Base-by-base conservation (phyloP, 2,888 invertebrate genomes). In the Limnephilus marmoratus region DNA sequence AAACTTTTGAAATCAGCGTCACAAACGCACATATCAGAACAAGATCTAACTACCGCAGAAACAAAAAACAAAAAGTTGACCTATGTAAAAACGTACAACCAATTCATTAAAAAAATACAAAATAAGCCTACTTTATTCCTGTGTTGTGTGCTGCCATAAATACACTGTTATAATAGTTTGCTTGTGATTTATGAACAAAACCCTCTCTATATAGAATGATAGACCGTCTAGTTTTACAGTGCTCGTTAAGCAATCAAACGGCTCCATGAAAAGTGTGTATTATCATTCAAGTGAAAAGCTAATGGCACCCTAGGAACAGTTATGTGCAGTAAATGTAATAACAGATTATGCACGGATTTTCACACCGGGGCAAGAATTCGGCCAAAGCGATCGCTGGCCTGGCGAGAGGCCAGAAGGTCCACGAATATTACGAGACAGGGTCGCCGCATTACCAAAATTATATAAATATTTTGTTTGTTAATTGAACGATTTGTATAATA, bases 241-340 rank as follows among this genome's bases (percentile, higher is more conserved):
- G 37, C 41, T 85, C 86, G 86, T 45, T 45, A 45, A 45, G 45
- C 13, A 45, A 45, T n/a, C 49, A 85, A 86, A 45, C n/a, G 45
- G 45, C 68, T 68, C n/a, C 45, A 45, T 15, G 45, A 45, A 29
- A 86, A 86, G 45, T 37, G 83, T 24, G 34, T 15, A 34, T 31
- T 83, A 24, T 45, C 15, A 49, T 68, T 87, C 68, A 31, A 12
- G 87, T 24, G 53, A n/a, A 68, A 87, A 87, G 15, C 68, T 68
- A 87, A 45, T 53, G 31, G 87, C 34, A 31, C 11, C 15, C 87
- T 68, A 7, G 34, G 34, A 53, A 87, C 24, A 87, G 29, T 53
- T 68, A 31, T 68, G 86, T 49, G 53, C 86, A 53, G 53, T 87
- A 87, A 87, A 87, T 68, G 34, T 87, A 68, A 87, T 68, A 87